Conservation (phyloP, 1,140 invertebrate species). For the Nasonia giraulti region DNA sequence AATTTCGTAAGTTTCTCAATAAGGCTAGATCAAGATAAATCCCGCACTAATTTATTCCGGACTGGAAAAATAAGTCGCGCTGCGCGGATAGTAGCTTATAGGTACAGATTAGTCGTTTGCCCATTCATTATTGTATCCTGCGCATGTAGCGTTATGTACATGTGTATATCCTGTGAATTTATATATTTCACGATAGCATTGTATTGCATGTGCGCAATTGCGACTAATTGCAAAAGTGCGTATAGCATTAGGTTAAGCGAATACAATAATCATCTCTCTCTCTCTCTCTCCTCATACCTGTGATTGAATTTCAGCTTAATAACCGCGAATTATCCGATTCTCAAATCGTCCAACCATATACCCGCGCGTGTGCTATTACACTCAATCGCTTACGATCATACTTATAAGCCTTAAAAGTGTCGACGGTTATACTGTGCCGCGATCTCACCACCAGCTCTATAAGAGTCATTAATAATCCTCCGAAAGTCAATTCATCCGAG, state of each 20-base stretch:
- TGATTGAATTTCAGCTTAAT: not conserved
- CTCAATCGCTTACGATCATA: not conserved
- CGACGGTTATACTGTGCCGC: not conserved
- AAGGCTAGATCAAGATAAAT: slow-evolving; percentile 31
- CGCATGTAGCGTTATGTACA: not conserved
- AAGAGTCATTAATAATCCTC: not conserved
- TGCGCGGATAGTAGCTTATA: too few species aligned
- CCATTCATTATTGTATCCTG: not conserved
- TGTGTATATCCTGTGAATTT: not conserved
- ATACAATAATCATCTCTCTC: not conserved
- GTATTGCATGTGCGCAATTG: too few species aligned
- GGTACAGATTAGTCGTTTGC: not conserved
- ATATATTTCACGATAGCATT: not conserved
- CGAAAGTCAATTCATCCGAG: not conserved
- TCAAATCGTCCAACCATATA: not conserved
- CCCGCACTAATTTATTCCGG: not conserved
- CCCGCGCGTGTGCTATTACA: not conserved
- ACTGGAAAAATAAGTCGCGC: not conserved
- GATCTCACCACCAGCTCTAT: not conserved
- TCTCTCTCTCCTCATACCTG: not conserved
- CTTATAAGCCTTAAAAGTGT: not conserved
- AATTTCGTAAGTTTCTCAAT: slow-evolving; percentile 33
- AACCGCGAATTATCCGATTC: not conserved
- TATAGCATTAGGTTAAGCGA: too few species aligned
- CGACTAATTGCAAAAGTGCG: too few species aligned